A percentile compares a stretch with the other conserved stretches of the same genome.
These are phyloP conservation scores for Willisornis vidua DNA, from an alignment of 2,113 vertebrate genomes.

Conservation along the genomic window DNA sequence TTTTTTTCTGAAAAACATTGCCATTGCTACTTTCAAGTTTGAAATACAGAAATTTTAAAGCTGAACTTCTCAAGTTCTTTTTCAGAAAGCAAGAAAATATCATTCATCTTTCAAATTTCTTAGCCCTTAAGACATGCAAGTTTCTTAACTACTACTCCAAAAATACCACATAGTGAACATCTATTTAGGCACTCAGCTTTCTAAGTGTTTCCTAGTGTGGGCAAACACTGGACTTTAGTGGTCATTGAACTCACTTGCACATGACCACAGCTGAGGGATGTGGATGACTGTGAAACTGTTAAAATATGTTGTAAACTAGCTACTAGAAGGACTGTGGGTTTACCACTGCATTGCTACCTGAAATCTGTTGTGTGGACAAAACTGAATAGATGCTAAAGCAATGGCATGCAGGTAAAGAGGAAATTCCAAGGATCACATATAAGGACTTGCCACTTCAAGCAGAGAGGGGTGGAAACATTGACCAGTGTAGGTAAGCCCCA, in stretches of 20 bases:
- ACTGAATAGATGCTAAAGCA: not conserved
- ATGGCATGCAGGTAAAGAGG: not conserved
- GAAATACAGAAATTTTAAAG: not conserved
- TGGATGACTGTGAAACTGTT: not conserved
- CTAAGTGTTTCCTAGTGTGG: not conserved
- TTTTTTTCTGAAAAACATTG: not conserved
- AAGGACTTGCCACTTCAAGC: accelerated
- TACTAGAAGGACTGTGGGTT: accelerated
- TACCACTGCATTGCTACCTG: not conserved
- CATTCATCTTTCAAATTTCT: not conserved
- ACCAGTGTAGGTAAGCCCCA: not conserved
- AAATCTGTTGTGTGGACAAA: not conserved
- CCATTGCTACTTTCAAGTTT: not conserved
- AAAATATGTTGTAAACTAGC: not conserved
- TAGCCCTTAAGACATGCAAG: not conserved
- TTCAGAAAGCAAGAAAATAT: not conserved
- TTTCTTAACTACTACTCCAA: not conserved
- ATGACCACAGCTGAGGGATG: accelerated
- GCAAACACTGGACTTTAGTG: not conserved
- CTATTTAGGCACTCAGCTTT: not conserved
- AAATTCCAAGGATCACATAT: not conserved
- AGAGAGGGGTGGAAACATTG: not conserved
- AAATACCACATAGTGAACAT: accelerated
- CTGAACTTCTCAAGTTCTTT: not conserved
- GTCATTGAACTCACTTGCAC: accelerated